Percentiles rank a stretch among this genome's conserved stretches.
Conservation (phyloP, 2,797 vertebrate genomes). For the Zalophus californianus region DNA sequence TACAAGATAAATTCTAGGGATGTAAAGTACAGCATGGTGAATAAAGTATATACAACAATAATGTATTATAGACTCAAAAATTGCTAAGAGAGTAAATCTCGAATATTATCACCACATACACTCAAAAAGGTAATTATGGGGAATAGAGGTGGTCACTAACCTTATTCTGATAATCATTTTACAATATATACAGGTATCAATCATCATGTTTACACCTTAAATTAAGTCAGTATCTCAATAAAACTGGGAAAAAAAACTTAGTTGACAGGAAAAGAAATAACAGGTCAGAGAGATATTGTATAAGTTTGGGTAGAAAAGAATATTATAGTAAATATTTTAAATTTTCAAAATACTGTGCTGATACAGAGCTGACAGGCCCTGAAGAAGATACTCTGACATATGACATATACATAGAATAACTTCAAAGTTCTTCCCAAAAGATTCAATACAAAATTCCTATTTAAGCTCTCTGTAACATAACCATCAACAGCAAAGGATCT, state of each 20-base stretch:
- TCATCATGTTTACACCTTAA: neutral
- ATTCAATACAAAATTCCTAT: neutral
- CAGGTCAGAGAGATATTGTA: neutral
- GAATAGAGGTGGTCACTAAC: neutral
- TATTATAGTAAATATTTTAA: neutral
- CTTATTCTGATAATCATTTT: neutral
- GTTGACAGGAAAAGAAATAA: neutral
- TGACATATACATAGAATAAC: conserved; percentile 3
- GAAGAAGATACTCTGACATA: neutral
- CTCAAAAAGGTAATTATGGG: neutral
- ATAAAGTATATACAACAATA: neutral
- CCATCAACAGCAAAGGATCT: neutral
- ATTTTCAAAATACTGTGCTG: conserved; percentile 24
- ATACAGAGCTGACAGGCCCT: neutral
- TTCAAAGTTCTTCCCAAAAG: neutral
- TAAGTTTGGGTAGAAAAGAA: neutral
- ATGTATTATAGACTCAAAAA: neutral
- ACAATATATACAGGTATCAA: neutral
- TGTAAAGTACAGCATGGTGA: neutral
- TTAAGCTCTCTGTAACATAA: neutral
- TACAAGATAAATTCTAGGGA: neutral
- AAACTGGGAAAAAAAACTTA: neutral
- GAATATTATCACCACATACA: neutral
- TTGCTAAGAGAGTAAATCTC: neutral
- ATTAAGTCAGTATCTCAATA: neutral